A percentile compares a stretch with the other conserved stretches of the same genome.
These are phyloP conservation scores for Rousettus leschenaultii DNA, from an alignment of 2,113 vertebrate genomes.

Conservation along the genomic window DNA sequence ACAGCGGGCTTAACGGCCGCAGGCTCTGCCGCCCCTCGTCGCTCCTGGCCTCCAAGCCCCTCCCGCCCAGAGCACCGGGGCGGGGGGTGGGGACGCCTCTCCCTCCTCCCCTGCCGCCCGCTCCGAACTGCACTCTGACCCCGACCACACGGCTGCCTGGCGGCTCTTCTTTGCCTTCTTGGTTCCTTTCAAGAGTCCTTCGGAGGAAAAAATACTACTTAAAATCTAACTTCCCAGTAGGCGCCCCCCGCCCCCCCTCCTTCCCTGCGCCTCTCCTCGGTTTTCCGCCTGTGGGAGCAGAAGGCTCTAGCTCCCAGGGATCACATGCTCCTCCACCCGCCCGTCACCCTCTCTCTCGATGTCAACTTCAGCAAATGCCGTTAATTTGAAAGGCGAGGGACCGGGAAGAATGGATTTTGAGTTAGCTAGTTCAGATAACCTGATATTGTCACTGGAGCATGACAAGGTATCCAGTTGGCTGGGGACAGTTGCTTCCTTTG, in stretches of 20 bases:
- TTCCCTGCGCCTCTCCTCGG: rapidly evolving
- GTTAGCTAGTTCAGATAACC: conserved; percentile 66
- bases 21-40: not conserved
- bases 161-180: not conserved
- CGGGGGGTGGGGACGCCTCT: too few species aligned
- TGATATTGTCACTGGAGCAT: conserved; percentile 52
- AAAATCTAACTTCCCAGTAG: not conserved
- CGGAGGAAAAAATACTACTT: not conserved
- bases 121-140: not conserved
- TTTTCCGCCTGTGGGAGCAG: not conserved
- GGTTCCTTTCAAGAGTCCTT: conserved; percentile 2
- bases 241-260: not conserved
- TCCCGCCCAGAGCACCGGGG: not conserved
- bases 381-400: conserved; percentile 60
- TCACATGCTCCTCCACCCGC: rapidly evolving
- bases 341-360: not conserved
- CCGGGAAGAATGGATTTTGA: conserved; percentile 68
- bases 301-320: not conserved
- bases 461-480: conserved; percentile 40
- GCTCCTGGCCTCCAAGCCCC: not conserved
- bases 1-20: too few species aligned
- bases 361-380: conserved; percentile 9
- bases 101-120: too few species aligned
- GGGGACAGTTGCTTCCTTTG: conserved; percentile 12
- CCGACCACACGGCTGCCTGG: not conserved